Evolutionary conservation across 2,797 vertebrate genomes (phyloP).

Genomic region (Cirrhinus molitorella): DNA sequence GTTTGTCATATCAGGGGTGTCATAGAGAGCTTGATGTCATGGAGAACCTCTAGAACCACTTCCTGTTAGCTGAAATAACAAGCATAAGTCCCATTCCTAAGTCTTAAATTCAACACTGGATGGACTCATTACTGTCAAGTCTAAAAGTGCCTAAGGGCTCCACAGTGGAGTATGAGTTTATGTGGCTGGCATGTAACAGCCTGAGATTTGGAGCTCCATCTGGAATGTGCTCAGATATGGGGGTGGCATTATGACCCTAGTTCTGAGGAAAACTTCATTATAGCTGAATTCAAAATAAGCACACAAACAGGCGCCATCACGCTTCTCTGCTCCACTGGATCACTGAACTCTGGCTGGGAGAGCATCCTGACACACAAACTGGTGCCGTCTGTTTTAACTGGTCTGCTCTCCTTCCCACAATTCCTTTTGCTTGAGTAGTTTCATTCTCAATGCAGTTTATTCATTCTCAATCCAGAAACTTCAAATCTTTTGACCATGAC

Average conservation of each 20-base stretch:
- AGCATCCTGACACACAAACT: constrained; percentile 9
- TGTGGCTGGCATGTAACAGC: constrained; percentile 30
- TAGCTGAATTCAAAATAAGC: constrained; percentile 16
- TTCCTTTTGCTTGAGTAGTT: background rate
- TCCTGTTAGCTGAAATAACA: constrained; percentile 67
- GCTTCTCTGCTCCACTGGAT: constrained; percentile 62
- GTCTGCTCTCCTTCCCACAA: constrained; percentile 15
- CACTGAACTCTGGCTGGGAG: constrained; percentile 28
- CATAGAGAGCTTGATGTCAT: background rate
- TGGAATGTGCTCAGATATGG: constrained; percentile 30
- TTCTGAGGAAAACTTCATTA: constrained; percentile 67
- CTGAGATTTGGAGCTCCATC: background rate
- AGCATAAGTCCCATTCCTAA: constrained; percentile 9
- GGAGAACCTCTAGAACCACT: constrained; percentile 20
- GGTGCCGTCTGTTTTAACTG: background rate
- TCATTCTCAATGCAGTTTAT: background rate
- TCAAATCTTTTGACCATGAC: background rate
- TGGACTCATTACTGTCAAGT: constrained; percentile 17
- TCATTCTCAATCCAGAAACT: background rate
- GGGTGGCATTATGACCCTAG: background rate
- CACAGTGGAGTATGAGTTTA: constrained; percentile 9
- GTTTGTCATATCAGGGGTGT: background rate
- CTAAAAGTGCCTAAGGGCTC: background rate
- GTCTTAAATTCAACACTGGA: constrained; percentile 8
- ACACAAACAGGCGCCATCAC: constrained; percentile 27